Base-by-base conservation (phyloP, 2,797 vertebrate species). In the Spinus olivaceus region DNA sequence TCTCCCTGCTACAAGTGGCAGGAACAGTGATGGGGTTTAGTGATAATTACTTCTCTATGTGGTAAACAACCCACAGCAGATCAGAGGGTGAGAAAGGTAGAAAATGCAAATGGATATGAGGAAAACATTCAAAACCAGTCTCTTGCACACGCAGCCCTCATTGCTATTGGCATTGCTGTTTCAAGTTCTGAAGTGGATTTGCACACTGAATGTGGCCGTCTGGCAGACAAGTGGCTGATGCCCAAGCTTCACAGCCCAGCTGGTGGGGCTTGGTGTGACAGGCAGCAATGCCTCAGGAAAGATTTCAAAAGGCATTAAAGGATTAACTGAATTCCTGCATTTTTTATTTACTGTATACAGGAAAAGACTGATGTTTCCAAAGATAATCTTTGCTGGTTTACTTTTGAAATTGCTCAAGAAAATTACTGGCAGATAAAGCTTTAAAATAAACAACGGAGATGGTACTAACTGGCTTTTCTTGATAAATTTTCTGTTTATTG, bases 161-260 rank as follows among this genome's bases (percentile, higher is more conserved):
- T 6, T 76, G 46, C 28, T 33, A 2, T 5, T 0, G 0, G 33
- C 9, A 23, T 1, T 35, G 30, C 17, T 63, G 7, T 67, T 69
- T 30, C 10, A 3, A 0, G 14, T 53, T 25, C 24, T 57, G 8
- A 33, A 73, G 65, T 21, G 10, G 15, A 15, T 24, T 73, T 5
- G 3, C 35, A 72, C 50, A n/a, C 25, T n/a, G 66, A n/a, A 21
- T 84, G 59, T 20, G 16, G 23, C 19, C 1, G 1, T 3, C 22
- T 17, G 25, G 53, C 51, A 66, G 71, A 18, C 1, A 8, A 42
- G 50, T 10, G 25, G 49, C 44, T 49, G 35, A 14, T 30, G 35
- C 18, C 21, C 25, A 25, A 10, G n/a, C 22, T 25, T 20, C 32
- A 18, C 9, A 57, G 78, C 77, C 35, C 14, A 9, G 49, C 37